These are phyloP conservation scores for Kryptopterus vitreolus DNA, from an alignment of 2,797 vertebrate genomes.

Conservation along the genomic window DNA sequence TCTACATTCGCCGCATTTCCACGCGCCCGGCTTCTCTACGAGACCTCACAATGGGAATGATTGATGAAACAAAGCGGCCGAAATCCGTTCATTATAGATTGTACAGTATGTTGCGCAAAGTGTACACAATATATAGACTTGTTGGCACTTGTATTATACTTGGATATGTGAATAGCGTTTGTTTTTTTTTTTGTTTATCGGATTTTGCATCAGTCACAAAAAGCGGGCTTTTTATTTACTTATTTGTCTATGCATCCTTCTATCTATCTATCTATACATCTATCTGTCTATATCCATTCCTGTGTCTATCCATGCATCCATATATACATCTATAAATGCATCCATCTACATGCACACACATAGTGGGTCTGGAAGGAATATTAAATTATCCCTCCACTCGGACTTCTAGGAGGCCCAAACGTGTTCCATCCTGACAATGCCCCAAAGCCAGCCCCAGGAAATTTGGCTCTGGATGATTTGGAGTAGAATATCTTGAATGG, in stretches of 20 bases:
- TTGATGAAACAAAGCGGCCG: not conserved
- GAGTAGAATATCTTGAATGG: too few species aligned
- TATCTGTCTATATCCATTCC: not conserved
- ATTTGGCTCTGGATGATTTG: too few species aligned
- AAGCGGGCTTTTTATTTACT: not conserved
- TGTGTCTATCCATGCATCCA: not conserved
- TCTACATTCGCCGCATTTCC: conserved; percentile 19
- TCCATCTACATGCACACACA: too few species aligned
- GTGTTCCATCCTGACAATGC: too few species aligned
- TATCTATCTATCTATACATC: not conserved
- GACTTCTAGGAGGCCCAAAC: too few species aligned
- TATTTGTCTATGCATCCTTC: not conserved
- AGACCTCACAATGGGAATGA: conserved; percentile 12
- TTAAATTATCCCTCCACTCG: too few species aligned
- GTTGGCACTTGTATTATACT: not conserved
- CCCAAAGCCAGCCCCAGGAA: too few species aligned
- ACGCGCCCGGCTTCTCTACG: not conserved
- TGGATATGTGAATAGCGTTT: not conserved
- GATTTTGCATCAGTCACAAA: not conserved
- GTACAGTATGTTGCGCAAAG: not conserved
- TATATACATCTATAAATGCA: not conserved
- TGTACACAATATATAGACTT: not conserved
- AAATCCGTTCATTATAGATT: not conserved
- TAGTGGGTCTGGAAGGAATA: too few species aligned
- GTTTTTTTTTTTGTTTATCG: not conserved